Percentiles rank a stretch among this genome's conserved stretches.
phyloP scores from a whole-genome alignment of 1,140 invertebrate species.

The Aphelinus atriplicis region DNA sequence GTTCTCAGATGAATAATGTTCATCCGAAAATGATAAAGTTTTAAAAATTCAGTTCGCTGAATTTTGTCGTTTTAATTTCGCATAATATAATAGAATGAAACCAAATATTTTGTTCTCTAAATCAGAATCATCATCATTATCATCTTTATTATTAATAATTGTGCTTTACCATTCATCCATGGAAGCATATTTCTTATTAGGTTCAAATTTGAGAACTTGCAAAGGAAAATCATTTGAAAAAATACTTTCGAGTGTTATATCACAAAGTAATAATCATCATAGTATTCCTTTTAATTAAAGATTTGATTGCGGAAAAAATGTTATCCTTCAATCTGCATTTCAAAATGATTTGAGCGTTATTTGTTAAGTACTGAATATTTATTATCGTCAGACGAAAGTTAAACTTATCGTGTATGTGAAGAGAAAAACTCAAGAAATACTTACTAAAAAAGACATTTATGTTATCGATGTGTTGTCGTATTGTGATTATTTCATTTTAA shows the following conservation, averaged over 20 bases:
- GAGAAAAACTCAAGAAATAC: conserved; percentile 5
- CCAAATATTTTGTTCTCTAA: too few species aligned
- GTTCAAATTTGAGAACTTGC: too few species aligned
- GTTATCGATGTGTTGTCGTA: neutral
- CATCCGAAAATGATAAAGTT: conserved; percentile 10
- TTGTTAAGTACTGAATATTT: conserved; percentile 19
- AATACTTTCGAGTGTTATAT: too few species aligned
- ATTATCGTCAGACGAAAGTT: conserved; percentile 15
- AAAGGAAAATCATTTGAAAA: too few species aligned
- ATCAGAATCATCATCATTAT: too few species aligned
- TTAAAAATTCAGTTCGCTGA: neutral
- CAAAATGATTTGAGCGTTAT: neutral
- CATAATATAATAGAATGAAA: neutral
- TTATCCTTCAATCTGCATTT: too few species aligned
- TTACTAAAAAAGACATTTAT: neutral
- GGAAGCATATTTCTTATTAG: too few species aligned
- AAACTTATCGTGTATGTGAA: conserved; percentile 16
- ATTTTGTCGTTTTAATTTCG: neutral
- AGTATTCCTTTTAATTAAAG: too few species aligned
- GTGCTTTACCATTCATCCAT: too few species aligned
- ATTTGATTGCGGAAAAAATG: too few species aligned
- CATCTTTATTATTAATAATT: too few species aligned
- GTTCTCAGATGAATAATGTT: neutral
- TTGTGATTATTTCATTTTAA: conserved; percentile 35
- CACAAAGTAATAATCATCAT: too few species aligned